Base-by-base conservation (phyloP, 1,140 invertebrate genomes). In the Diorhabda sublineata region DNA sequence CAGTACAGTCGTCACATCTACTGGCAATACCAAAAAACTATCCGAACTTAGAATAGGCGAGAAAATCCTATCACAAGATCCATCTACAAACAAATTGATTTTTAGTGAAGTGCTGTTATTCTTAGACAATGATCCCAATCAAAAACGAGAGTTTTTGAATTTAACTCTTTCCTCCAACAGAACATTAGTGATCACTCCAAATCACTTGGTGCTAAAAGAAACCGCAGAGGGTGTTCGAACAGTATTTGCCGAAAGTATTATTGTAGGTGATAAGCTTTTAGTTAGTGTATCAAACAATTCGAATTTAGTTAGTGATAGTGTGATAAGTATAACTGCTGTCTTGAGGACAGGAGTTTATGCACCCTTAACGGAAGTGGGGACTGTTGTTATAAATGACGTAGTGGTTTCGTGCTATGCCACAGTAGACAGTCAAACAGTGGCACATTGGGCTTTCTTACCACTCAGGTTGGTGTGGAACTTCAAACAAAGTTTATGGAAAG, bases 371-470 rank as follows among this genome's bases (percentile, higher is more conserved):
- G 81, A 81, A 11, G 86, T 87, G 6, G 97, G 97, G 1, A 98
- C 91, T 42, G 83, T 99, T 7, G 85, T 99, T 42, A 93, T 98
- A 2, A 90, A 99, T 80, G 91, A 91, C 69, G 90, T 97, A 3
- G 86, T 96, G 2, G 93, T 93, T 2, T 98, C 96, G 0, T 99
- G 97, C 80, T 99, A 98, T 83, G 97, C 97, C 0, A 83, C 95
- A 6, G 86, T 98, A 9, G 86, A 92, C 78, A 93, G 91, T 81
- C 94, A 97, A 74, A 80, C 81, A 5, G 70, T 98, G 61, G 96
- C 95, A 4, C 96, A 98, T 79, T 87, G 85, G 76, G 89, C 90
- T 1, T 93, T 97, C 79, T 82, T 89, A 4, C 96, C 96, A 0
- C 81, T 95, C 63, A 84, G 96, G 59, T 68, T 90, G 1, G 83